Evolutionary conservation across 2,888 invertebrate species (phyloP), one percentile per base, ranked within the genome.

Genomic region (Plagiodera versicolora): DNA sequence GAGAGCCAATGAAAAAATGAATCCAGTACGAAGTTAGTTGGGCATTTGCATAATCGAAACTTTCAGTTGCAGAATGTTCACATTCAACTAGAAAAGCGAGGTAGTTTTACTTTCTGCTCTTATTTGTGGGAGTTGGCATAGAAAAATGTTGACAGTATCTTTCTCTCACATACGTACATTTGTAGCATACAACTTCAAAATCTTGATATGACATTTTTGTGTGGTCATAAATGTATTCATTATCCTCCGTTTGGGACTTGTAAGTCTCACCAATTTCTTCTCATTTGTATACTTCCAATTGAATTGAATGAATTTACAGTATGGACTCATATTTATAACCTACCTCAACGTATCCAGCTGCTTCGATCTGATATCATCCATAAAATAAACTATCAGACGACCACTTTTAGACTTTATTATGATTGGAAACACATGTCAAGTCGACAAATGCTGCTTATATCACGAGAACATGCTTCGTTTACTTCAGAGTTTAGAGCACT

Each of bases 361-460:
- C 52, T 52, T 39, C 10, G 39, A 52, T 39, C 52, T 52, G 52
- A 52, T 30, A 52, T 32, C n/a, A 52, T 51, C 16, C 11, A 51
- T 52, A 52, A 52, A 52, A 20, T 35, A 52, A 52, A 20, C 35
- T 20, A 16, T 8, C 19, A 24, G 14, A 20, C 28, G 52, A 52
- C 35, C 39, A 52, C 52, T 52, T 32, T 39, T 11, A 39, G 39
- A 39, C 39, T 39, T 52, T 52, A 52, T 52, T 52, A 52, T 52
- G 52, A 52, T 52, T 52, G 52, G 30, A 35, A 52, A 52, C 52
- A 52, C 18, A 52, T 52, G 52, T 52, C 20, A 17, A 35, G 52
- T 52, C 32, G 32, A 32, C 11, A 32, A 32, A 11, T 32, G 9
- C 1, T 32, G 32, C 10, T 32, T 9, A 32, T 39, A 52, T 52